Evolutionary conservation across 2,888 invertebrate species (phyloP).

Genomic region (Choristoneura rosaceana): DNA sequence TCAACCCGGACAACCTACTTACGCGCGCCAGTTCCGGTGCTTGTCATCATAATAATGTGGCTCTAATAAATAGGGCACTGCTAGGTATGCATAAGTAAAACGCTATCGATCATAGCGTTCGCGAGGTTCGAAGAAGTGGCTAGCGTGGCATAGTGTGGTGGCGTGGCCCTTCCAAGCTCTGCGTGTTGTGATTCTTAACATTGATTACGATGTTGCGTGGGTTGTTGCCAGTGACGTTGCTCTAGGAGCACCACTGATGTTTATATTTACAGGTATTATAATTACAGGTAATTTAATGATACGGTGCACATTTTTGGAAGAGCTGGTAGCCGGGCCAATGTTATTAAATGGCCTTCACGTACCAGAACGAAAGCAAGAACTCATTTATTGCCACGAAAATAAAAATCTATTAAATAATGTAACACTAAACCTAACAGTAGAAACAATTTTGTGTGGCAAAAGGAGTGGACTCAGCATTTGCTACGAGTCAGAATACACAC

Average conservation of each 20-base stretch:
- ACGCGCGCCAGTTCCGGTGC: slow-evolving; percentile 9
- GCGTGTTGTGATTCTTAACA: slow-evolving; percentile 78
- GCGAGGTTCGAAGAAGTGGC: slow-evolving; percentile 46
- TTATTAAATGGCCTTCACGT: no score
- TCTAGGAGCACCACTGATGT: slow-evolving; percentile 69
- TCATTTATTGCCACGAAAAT: no score
- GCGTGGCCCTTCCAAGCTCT: slow-evolving; percentile 47
- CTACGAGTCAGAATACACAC: no score
- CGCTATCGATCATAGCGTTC: slow-evolving; percentile 67
- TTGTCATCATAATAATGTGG: slow-evolving; percentile 26
- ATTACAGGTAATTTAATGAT: slow-evolving; percentile 13
- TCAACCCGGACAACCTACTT: not conserved
- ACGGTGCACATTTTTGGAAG: not conserved
- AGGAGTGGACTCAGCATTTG: no score
- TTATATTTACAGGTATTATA: slow-evolving; percentile 56
- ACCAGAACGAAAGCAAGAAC: no score
- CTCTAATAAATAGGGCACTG: slow-evolving; percentile 51
- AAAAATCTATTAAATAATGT: no score
- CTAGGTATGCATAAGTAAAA: slow-evolving; percentile 71
- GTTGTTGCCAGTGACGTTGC: slow-evolving; percentile 60
- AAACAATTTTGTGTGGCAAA: no score
- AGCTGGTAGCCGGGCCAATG: no score
- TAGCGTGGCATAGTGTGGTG: slow-evolving; percentile 28
- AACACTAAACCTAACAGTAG: no score
- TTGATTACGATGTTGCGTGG: slow-evolving; percentile 77